Evolutionary conservation across 2,113 vertebrate genomes (phyloP), one percentile per base, ranked within the genome.

Genomic region (Dasyurus viverrinus): DNA sequence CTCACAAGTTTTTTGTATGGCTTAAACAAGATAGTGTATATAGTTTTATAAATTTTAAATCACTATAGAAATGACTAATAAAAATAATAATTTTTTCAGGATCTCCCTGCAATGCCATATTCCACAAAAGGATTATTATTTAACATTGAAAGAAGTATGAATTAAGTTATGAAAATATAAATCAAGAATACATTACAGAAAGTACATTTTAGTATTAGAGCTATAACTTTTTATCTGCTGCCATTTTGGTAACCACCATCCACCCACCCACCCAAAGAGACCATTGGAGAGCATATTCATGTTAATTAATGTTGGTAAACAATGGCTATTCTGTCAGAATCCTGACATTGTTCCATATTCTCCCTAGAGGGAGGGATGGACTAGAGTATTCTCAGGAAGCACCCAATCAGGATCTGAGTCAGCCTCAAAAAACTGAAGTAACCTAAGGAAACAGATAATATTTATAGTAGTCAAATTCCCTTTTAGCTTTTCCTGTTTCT

Each of bases 151-250:
- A 46, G 84, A 57, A 24, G 2, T 27, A 25, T 68, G 12, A 92
- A 36, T 54, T 89, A 26, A 30, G 3, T 30, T 93, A 91, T 92
- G 26, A 92, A 97, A 94, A 93, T n/a, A n/a, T 84, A 84, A 84
- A 84, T 2, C 68, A 42, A 84, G 36, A 84, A 84, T 42, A 42
- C 68, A 22, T 84, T n/a, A 48, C 91, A 57, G 76, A 24, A 53
- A 93, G 14, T 0, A 52, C 10, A 10, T 53, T 90, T 24, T 46
- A 89, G 16, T 54, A 94, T 8, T 92, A 60, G 25, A 16, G n/a
- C 10, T 8, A 42, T 50, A 7, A 55, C 60, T n/a, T 84, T 84
- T 5, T 42, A n/a, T 84, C 60, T 1, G 42, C 27, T 30, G 3
- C 25, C 60, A n/a, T 24, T 30, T 47, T 50, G 53, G 84, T 1